Percentiles rank a stretch among this genome's conserved stretches.
Evolutionary conservation across 2,113 vertebrate species (phyloP).

Genomic region (Mormyrus lacerda): DNA sequence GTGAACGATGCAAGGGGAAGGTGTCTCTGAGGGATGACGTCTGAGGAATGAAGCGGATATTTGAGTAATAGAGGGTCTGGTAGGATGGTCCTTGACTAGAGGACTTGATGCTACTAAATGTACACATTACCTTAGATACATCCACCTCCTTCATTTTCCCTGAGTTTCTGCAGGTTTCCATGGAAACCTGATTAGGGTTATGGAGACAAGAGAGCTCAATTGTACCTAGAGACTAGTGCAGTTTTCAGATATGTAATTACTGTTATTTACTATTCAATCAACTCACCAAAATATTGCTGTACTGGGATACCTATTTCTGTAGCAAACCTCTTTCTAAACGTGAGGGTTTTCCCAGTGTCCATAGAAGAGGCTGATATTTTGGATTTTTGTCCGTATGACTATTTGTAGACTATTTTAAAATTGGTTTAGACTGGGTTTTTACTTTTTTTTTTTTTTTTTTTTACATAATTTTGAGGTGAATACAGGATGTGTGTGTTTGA

Average conservation of each 20-base stretch:
- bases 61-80: slow-evolving; percentile 10
- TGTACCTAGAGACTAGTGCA: slow-evolving; percentile 30
- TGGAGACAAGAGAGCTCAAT: slow-evolving; percentile 46
- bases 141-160: slow-evolving; percentile 47
- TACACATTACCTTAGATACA: slow-evolving; percentile 48
- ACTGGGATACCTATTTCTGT: not conserved
- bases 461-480: not conserved
- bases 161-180: slow-evolving; percentile 49
- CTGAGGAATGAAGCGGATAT: slow-evolving; percentile 13
- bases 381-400: not conserved
- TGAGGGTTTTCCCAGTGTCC: not conserved
- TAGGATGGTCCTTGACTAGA: slow-evolving; percentile 13
- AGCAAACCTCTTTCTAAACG: not conserved
- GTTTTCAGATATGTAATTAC: slow-evolving; percentile 38
- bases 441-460: not conserved
- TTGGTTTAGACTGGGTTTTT: not conserved
- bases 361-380: not conserved
- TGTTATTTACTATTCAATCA: slow-evolving; percentile 20
- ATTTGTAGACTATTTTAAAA: not conserved
- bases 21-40: not conserved
- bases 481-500: not conserved
- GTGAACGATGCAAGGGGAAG: not conserved
- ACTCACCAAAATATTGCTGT: not conserved
- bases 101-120: not conserved
- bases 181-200: slow-evolving; percentile 51